A percentile compares a stretch with the other conserved stretches of the same genome.
Conservation (phyloP, 2,113 vertebrate genomes). For the Leptobrachium leishanense region DNA sequence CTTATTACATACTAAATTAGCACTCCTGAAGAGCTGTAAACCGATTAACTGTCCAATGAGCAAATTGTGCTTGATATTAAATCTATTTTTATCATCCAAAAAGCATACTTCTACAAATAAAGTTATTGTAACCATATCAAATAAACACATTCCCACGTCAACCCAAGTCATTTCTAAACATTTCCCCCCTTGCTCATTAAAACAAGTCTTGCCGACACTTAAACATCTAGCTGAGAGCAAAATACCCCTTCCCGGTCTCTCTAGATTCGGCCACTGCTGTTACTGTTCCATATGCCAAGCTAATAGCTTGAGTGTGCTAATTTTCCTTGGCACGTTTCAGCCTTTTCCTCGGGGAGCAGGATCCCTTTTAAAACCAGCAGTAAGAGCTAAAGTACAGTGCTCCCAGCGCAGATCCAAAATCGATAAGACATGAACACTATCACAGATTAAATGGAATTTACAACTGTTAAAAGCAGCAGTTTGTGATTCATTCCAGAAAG, state of each 20-base stretch:
- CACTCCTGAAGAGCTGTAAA: no score
- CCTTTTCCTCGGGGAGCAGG: neutral
- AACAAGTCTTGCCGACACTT: neutral
- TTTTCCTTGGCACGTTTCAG: conserved; percentile 4
- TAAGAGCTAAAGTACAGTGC: neutral
- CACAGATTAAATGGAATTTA: conserved; percentile 1
- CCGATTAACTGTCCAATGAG: no score
- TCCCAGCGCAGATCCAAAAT: neutral
- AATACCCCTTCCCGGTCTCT: neutral
- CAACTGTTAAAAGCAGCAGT: neutral
- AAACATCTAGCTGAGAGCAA: neutral
- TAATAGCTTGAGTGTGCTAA: neutral
- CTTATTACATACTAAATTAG: no score
- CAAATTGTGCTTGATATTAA: no score
- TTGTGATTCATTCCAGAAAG: no score
- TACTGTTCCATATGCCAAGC: conserved; percentile 5
- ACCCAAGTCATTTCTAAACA: no score
- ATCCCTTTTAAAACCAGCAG: neutral
- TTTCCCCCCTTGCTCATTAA: no score
- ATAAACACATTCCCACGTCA: no score
- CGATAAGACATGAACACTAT: conserved; percentile 1
- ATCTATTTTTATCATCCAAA: no score
- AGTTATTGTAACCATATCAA: no score
- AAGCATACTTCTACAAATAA: no score
- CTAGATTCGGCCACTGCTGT: neutral